Evolutionary conservation across 1,140 invertebrate species (phyloP), one percentile per base, ranked within the genome.

Genomic region (Microplitis demolitor): DNA sequence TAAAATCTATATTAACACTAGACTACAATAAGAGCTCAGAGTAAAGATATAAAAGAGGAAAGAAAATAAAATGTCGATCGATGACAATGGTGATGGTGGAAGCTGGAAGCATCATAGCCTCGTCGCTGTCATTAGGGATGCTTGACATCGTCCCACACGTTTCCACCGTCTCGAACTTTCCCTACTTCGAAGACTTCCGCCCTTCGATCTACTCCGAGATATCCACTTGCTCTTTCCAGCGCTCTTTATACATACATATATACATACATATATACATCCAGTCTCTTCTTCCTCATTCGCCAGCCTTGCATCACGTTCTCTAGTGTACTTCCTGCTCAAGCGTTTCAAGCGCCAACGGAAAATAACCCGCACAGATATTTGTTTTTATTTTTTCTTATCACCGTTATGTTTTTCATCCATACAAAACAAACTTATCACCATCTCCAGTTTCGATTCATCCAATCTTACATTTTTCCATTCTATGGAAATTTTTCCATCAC

Each of bases 141-240:
- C 56, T 58, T 31, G 56, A 58, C 56, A 24, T 31, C 56, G 56
- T 58, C 24, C 56, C 24, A 58, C 56, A 58, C 56, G 24, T 58
- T 58, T 58, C 24, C 56, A 58, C 56, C 16, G 56, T 58, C 24
- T 16, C 14, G 9, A 58, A 24, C n/a, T 62, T 62, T 34, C 33
- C 60, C 33, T 62, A 35, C 60, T 62, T 62, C 60, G 6, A 31
- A n/a, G 34, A 62, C 60, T 62, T 62, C 35, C 60, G 60, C 60
- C 31, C 14, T 62, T 62, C 60, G 35, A 62, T 37, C 60, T 62
- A 62, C 60, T 11, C 35, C 13, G 14, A 37, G 35, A 62, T 62
- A 62, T 62, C 35, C 60, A 37, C 60, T 37, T 4, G 11, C 33
- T 62, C 60, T 62, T 62, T 24, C 24, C 24, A 45, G 4, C 6